Conservation (phyloP, 2,113 vertebrate genomes). For the Copsychus sechellarum region DNA sequence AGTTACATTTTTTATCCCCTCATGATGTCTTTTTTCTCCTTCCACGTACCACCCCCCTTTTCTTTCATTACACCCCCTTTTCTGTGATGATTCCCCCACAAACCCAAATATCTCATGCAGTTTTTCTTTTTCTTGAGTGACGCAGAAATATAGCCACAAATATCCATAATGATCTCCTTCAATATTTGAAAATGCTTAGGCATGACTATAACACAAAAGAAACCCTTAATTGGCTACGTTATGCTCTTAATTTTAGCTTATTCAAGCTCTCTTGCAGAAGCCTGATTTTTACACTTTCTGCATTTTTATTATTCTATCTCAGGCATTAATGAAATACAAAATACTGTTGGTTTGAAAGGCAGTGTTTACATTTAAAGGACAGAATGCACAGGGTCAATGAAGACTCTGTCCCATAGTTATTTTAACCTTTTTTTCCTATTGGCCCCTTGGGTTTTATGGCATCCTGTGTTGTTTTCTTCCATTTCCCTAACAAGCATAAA, state of each 20-base stretch:
- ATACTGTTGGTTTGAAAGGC: not conserved
- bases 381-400: not conserved
- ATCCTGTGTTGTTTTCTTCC: not conserved
- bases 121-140: not conserved
- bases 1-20: not conserved
- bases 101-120: not conserved
- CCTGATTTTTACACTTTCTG: not conserved
- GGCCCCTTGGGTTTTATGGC: not conserved
- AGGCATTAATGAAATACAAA: not conserved
- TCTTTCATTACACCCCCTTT: not conserved
- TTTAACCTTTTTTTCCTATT: not conserved
- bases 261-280: not conserved
- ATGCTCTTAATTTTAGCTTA: not conserved
- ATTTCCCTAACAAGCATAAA: not conserved
- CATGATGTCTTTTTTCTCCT: not conserved
- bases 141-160: not conserved
- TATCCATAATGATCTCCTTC: not conserved
- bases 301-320: not conserved
- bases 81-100: not conserved
- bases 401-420: not conserved
- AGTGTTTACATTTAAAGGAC: not conserved
- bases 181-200: not conserved
- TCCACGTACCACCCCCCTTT: not conserved
- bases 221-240: not conserved
- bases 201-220: not conserved